Evolutionary conservation across 2,797 vertebrate species (phyloP), one percentile per base, ranked within the genome.

Genomic region (Catamblyrhynchus diadema): DNA sequence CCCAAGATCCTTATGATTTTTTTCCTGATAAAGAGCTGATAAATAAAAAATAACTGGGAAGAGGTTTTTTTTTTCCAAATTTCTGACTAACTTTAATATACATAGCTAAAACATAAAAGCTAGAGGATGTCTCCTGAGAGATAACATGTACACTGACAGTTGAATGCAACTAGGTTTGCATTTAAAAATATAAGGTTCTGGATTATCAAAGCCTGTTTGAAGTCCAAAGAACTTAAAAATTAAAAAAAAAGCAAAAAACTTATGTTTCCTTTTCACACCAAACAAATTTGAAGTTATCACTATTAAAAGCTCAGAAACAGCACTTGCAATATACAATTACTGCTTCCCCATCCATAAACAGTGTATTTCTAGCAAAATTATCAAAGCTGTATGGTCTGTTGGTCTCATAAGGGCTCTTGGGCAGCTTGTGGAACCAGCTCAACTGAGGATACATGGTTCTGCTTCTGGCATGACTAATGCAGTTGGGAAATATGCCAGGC

Each of bases 391-490:
- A 78, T 57, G 53, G 65, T 91, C 65, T 69, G 33, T 79, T 87
- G 59, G 21, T 71, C 70, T 73, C 64, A 80, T 81, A 83, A 94
- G 66, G n/a, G 41, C 62, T 95, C 81, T 94, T 64, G 87, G 56
- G 82, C 67, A 91, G 53, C 70, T 65, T 84, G 78, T 85, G 73
- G 74, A 96, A 92, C 82, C 50, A 77, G 33, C 59, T 95, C 84
- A 83, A 0, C 37, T 79, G 53, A 78, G 51, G 75, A 78, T 86
- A 79, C 4, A 3, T 73, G 32, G 42, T 77, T 93, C n/a, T 3
- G 15, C 90, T 93, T 88, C 71, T 94, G 81, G 65, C 79, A 95
- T 74, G 81, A 92, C 94, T 96, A 95, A 94, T 74, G 37, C 50
- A 42, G 61, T 82, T 96, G 66, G 91, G 93, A 94, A 93, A 90